Conservation (phyloP, 2,797 vertebrate species). For the Enteromius afrohamiltoni region DNA sequence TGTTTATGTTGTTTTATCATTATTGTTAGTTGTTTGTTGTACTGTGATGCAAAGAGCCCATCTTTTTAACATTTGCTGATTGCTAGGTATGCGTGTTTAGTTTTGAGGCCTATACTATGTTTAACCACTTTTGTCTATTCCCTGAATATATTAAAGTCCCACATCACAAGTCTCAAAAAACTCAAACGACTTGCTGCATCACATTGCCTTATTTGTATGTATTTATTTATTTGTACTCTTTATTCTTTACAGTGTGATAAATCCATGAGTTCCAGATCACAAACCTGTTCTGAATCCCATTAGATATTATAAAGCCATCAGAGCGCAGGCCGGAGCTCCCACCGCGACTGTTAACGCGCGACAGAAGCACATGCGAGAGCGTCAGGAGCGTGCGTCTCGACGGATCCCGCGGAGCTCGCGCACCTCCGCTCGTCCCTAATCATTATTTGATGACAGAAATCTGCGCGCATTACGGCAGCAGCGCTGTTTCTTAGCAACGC, state of each 20-base stretch:
- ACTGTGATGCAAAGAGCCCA: neutral
- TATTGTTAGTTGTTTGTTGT: neutral
- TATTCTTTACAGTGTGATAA: neutral
- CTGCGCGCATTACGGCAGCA: constrained; percentile 86
- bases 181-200: neutral
- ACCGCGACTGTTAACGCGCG: constrained; percentile 37
- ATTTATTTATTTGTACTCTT: neutral
- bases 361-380: constrained; percentile 51
- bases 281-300: constrained; percentile 71
- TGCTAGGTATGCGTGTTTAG: neutral
- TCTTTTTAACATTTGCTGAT: neutral
- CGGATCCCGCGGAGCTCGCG: constrained; percentile 83
- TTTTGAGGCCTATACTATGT: neutral
- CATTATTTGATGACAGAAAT: constrained; percentile 99
- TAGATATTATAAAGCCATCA: constrained; percentile 67
- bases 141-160: neutral
- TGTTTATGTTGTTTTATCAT: neutral
- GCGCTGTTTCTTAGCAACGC: constrained; percentile 99
- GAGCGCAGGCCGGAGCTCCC: constrained; percentile 50
- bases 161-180: no score
- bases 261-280: constrained; percentile 44
- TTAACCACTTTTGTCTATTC: neutral
- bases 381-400: constrained; percentile 54
- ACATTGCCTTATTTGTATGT: no score
- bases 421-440: constrained; percentile 97